Conservation (phyloP, 2,797 vertebrate genomes). For the Paguma larvata region DNA sequence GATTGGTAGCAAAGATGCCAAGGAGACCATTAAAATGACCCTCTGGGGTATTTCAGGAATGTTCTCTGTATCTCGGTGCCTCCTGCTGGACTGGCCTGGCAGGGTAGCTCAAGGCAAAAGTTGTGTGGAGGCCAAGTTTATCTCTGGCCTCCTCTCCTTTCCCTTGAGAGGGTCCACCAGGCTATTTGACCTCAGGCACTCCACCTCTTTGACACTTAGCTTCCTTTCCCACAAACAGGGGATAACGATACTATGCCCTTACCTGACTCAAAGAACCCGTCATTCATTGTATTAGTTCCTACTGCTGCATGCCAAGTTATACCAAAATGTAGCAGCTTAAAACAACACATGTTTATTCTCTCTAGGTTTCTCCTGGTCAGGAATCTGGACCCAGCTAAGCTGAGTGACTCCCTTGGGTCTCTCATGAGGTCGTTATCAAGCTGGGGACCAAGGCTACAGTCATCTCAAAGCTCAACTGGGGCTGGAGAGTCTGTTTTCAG, state of each 20-base stretch:
- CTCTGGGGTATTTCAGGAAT: neutral
- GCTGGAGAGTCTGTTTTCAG: neutral
- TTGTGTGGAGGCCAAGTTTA: neutral
- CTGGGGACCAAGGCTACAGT: neutral
- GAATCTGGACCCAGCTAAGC: neutral
- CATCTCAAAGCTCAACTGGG: neutral
- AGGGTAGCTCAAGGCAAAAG: conserved; percentile 47
- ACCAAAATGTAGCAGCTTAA: neutral
- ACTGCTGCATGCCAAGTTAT: neutral
- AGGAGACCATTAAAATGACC: conserved; percentile 64
- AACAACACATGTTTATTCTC: neutral
- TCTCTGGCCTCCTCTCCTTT: neutral
- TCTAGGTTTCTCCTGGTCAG: neutral
- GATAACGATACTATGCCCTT: neutral
- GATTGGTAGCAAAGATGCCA: conserved; percentile 45
- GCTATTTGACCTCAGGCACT: neutral
- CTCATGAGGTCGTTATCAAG: neutral
- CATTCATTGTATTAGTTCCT: neutral
- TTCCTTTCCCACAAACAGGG: neutral
- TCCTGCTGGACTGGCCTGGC: neutral
- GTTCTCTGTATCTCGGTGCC: neutral
- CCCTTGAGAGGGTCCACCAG: neutral
- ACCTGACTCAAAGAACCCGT: neutral
- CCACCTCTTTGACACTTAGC: neutral
- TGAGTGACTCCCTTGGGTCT: neutral